Percentiles rank a stretch among this genome's conserved stretches.
phyloP scores from a whole-genome alignment of 2,113 vertebrate species.

The Brachyhypopomus occidentalis region DNA sequence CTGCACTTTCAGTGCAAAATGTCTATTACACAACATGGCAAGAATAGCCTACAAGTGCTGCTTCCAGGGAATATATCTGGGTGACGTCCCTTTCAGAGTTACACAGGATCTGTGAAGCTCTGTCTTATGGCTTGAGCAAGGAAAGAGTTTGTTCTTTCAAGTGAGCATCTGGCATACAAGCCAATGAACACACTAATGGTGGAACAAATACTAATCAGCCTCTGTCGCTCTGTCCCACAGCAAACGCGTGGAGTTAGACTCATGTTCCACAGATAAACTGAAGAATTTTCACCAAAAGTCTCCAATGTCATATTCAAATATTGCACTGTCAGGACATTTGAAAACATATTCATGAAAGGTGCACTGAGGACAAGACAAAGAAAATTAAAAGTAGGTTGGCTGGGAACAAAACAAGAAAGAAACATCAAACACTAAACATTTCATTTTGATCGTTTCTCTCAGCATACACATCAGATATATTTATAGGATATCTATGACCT shows the following conservation, averaged over 20 bases:
- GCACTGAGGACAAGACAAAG: neutral
- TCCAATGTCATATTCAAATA: conserved; percentile 1
- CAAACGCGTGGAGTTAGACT: conserved; percentile 23
- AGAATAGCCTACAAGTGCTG: too few species aligned
- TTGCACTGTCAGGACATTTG: neutral
- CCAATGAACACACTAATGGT: neutral
- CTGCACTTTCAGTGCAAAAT: too few species aligned
- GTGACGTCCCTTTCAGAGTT: neutral
- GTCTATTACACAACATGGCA: too few species aligned
- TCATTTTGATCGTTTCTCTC: neutral
- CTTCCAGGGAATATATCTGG: neutral
- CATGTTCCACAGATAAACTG: conserved; percentile 12
- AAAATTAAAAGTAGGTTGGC: neutral
- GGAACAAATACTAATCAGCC: conserved; percentile 36
- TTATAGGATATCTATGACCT: too few species aligned
- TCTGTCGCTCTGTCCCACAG: conserved; percentile 13
- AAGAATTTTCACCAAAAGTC: neutral
- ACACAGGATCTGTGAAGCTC: conserved; percentile 11
- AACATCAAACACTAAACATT: too few species aligned
- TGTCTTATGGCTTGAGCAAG: neutral
- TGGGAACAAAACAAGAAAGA: neutral
- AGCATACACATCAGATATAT: too few species aligned
- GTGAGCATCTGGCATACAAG: conserved; percentile 35
- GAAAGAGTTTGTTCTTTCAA: conserved; percentile 18
- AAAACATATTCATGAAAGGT: neutral